Base-by-base conservation (phyloP, 2,888 invertebrate genomes). In the Caradrina clavipalpis region DNA sequence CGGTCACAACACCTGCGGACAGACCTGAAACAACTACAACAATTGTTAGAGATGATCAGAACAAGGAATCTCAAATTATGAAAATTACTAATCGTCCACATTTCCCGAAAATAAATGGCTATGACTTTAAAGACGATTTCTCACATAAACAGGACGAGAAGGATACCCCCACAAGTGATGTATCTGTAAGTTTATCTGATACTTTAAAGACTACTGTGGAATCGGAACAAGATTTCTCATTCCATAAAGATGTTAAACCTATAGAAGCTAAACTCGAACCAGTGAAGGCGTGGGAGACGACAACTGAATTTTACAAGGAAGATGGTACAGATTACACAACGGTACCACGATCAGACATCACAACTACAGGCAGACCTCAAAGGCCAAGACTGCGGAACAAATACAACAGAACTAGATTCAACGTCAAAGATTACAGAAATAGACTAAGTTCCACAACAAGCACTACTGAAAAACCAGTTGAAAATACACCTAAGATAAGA, bases 351-450 rank as follows among this genome's bases (percentile, higher is more conserved):
- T 81, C 87, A 10, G 94, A 96, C 72, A 88, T 89, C 17, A 89
- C 92, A 10, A 87, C 87, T 56, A 84, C 88, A 19, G 87, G 87
- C 5, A 92, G 91, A 86, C 77, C 89, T 57, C 91, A 90, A 69
- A 88, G 94, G 62, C 94, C 93, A 13, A 92, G 92, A 87, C 88
- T 90, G 47, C 96, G 95, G 73, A 96, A 94, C 82, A 97, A 97
- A 88, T 97, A 95, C 75, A 97, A 97, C 60, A 94, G 98, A 62
- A 98, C 98, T 1, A 95, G 97, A 78, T 98, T 98, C 89, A 98
- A 98, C 86, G 97, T 98, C 5, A 98, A 98, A 90, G 98, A 98
- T 78, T 98, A 98, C 88, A 97, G 97, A 86, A 97, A 96, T 81
- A 94, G 97, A 73, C 89, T 97, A 60, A 97, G 96, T 82, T 96